Evolutionary conservation across 1,140 invertebrate genomes (phyloP).

Genomic region (Metopolophium dirhodum): DNA sequence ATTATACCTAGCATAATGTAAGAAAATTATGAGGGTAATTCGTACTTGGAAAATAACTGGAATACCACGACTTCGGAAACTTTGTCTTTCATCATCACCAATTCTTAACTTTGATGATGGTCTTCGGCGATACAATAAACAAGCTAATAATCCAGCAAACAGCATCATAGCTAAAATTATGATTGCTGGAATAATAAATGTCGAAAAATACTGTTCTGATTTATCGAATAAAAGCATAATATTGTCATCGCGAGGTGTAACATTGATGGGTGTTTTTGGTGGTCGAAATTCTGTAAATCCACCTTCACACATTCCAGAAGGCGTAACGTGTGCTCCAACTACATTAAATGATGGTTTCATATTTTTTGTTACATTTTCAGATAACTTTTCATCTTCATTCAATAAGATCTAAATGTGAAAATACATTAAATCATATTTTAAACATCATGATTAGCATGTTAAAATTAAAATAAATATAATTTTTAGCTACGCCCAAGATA

Average conservation of each 20-base stretch:
- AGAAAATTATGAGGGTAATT: neutral
- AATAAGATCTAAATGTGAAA: constrained; percentile 60
- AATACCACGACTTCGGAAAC: constrained; percentile 87
- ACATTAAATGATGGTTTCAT: constrained; percentile 83
- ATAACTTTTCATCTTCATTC: constrained; percentile 68
- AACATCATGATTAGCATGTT: neutral
- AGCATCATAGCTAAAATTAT: constrained; percentile 89
- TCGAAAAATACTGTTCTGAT: constrained; percentile 76
- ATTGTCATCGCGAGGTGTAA: constrained; percentile 26
- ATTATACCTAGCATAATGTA: neutral
- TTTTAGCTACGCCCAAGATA: neutral
- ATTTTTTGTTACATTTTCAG: constrained; percentile 72
- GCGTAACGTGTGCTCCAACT: constrained; percentile 73
- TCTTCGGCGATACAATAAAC: constrained; percentile 74
- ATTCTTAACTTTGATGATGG: constrained; percentile 64
- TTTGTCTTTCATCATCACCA: constrained; percentile 77
- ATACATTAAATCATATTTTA: constrained; percentile 2
- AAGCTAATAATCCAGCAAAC: constrained; percentile 85
- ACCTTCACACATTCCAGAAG: constrained; percentile 75
- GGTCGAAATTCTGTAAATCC: constrained; percentile 66
- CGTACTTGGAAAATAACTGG: constrained; percentile 85
- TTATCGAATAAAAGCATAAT: constrained; percentile 36
- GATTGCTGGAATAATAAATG: constrained; percentile 86
- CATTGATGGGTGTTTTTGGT: constrained; percentile 61
- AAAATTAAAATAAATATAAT: neutral